Percentiles rank a stretch among this genome's conserved stretches.
phyloP scores from a whole-genome alignment of 2,797 vertebrate species.

The Tachyglossus aculeatus region DNA sequence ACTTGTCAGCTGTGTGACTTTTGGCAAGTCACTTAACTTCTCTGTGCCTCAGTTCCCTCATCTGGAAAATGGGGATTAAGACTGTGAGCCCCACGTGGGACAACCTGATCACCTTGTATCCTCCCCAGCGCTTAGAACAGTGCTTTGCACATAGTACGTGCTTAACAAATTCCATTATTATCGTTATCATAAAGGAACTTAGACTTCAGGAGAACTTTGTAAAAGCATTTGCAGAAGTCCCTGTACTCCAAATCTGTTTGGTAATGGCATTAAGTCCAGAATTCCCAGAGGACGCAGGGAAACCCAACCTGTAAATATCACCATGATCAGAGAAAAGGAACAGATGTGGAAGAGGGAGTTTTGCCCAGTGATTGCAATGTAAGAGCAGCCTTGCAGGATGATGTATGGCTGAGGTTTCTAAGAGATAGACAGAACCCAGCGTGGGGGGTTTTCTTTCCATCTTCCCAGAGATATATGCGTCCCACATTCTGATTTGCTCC shows the following conservation, averaged over 20 bases:
- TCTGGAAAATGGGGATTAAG: too few species aligned
- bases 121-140: too few species aligned
- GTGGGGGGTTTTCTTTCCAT: too few species aligned
- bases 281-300: conserved; percentile 16
- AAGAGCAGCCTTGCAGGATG: not conserved
- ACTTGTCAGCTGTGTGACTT: too few species aligned
- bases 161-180: too few species aligned
- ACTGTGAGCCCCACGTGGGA: too few species aligned
- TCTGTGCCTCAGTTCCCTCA: too few species aligned
- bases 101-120: too few species aligned
- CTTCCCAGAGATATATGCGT: not conserved
- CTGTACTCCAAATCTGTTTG: conserved; percentile 37
- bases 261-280: conserved; percentile 29
- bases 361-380: not conserved
- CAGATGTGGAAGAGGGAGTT: conserved; percentile 25
- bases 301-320: conserved; percentile 28
- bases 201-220: conserved; percentile 7
- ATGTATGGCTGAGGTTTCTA: not conserved
- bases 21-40: too few species aligned
- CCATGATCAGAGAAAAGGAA: conserved; percentile 38
- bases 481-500: conserved; percentile 29
- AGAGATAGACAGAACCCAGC: too few species aligned
- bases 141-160: too few species aligned
- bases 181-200: too few species aligned
- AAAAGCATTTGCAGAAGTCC: conserved; percentile 16